Evolutionary conservation across 2,888 invertebrate species (phyloP), one percentile per base, ranked within the genome.

Genomic region (Oligia fasciuncula): DNA sequence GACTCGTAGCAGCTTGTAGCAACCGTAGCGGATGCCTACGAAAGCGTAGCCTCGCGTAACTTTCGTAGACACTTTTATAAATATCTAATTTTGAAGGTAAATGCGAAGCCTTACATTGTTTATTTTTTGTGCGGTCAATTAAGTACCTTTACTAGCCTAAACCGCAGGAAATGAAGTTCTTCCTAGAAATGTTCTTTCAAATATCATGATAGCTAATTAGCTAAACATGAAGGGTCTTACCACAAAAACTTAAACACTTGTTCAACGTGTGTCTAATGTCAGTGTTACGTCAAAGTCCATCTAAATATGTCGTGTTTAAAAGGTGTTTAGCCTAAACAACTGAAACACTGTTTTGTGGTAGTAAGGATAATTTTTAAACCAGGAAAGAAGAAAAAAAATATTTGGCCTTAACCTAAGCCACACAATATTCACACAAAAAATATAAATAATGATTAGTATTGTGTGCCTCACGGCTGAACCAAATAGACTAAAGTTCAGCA

Each of bases 1-100:
- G 83, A 35, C 60, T 67, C 66, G 79, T 83, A 80, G 79, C 77
- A 77, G 43, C 8, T 67, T 60, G 79, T 83, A 80, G 79, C 77
- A 77, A 51, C 8, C 66, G 66, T 35, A 76, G 66, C 77, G 8
- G 13, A 43, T 60, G 83, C 29, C 80, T 77, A 80, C 80, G 80
- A 62, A 62, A 46, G 11, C 66, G 60, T 77, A 67, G 83, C 19
- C 23, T 62, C 19, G 60, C 83, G 77, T 62, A 80, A 46, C 60
- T 35, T 17, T 62, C 60, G 35, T 67, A 76, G 57, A 35, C 43
- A 35, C 51, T 67, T 65, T 35, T 57, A 51, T 14, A 75, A 46
- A 46, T 46, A 46, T 43, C 0, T 11, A 66, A 76, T 81, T 40
- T 19, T 19, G 40, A 11, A 49, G 40, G 40, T 1, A 79, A 60